Percentiles rank a stretch among this genome's conserved stretches.
phyloP scores from a whole-genome alignment of 2,113 vertebrate genomes.

The Spizaetus ornatus region DNA sequence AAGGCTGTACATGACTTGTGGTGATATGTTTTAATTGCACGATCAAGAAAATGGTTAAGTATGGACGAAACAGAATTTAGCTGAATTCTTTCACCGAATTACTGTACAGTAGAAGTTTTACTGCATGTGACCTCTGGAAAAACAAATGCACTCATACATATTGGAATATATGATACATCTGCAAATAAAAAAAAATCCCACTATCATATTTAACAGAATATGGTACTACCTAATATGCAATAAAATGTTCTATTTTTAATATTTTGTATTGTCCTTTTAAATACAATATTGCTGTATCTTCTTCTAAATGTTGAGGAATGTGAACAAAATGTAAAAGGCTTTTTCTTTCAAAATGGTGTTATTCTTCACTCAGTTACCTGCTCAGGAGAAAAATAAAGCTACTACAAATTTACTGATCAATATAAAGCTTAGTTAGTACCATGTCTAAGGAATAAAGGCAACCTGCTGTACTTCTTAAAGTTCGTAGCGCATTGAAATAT shows the following conservation, averaged over 20 bases:
- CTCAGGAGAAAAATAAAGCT: not conserved
- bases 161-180: not conserved
- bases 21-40: not conserved
- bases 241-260: not conserved
- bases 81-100: not conserved
- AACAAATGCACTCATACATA: not conserved
- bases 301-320: not conserved
- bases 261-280: not conserved
- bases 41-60: not conserved
- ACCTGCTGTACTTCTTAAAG: not conserved
- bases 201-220: not conserved
- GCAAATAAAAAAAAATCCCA: not conserved
- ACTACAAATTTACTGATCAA: not conserved
- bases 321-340: not conserved
- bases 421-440: not conserved
- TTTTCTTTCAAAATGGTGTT: not conserved
- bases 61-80: not conserved
- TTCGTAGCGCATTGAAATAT: not conserved
- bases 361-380: not conserved
- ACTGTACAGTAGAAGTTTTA: not conserved
- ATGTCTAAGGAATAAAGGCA: not conserved
- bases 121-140: not conserved
- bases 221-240: not conserved
- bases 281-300: not conserved
- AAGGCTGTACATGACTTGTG: not conserved